These are phyloP conservation scores for Canis aureus DNA, from an alignment of 2,113 vertebrate species.

Conservation along the genomic window DNA sequence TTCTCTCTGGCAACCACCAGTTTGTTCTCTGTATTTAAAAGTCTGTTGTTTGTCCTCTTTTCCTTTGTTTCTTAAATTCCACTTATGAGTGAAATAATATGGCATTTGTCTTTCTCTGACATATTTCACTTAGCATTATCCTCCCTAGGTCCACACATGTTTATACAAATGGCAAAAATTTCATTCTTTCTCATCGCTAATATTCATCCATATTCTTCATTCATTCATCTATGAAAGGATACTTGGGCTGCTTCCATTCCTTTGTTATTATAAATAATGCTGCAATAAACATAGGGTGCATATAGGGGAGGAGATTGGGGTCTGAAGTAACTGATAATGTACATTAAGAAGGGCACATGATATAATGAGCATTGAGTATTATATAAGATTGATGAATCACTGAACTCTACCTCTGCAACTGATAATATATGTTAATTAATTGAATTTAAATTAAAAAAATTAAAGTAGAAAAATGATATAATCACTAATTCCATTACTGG, in stretches of 20 bases:
- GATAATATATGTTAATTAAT: background rate
- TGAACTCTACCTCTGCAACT: background rate
- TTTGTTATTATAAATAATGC: background rate
- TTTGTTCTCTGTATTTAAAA: background rate
- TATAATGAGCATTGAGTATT: background rate
- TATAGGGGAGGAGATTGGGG: background rate
- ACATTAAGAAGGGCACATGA: background rate
- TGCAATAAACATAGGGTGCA: background rate
- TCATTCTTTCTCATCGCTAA: background rate
- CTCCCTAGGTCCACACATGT: background rate
- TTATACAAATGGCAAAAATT: background rate
- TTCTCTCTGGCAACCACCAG: background rate
- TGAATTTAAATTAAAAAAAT: background rate
- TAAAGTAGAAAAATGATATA: background rate
- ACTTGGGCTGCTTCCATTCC: background rate
- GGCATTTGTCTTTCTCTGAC: background rate
- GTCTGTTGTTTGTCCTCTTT: background rate
- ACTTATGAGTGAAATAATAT: background rate
- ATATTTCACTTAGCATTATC: background rate
- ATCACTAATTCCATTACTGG: background rate
- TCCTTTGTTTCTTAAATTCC: background rate
- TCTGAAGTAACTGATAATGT: background rate
- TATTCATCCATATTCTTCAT: background rate
- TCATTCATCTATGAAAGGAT: background rate
- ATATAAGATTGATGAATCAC: background rate